Conservation (phyloP, 2,797 vertebrate species). For the Gephyroberyx darwinii region DNA sequence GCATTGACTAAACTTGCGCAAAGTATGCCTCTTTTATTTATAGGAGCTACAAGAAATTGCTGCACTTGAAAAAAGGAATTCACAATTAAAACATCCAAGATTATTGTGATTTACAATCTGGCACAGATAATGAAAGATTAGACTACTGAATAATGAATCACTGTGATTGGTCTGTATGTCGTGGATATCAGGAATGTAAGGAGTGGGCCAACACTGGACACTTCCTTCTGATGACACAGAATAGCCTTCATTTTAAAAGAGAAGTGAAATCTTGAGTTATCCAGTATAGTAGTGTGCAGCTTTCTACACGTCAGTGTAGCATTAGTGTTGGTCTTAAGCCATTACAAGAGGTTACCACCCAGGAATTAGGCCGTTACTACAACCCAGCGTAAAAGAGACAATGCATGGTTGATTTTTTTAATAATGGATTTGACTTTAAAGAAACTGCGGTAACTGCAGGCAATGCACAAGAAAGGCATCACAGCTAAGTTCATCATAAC, state of each 20-base stretch:
- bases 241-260: neutral
- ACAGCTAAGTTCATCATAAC: neutral
- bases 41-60: no score
- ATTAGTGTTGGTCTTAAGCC: conserved; percentile 1
- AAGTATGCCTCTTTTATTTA: no score
- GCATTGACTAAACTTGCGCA: no score
- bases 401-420: neutral
- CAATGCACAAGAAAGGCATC: neutral
- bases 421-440: neutral
- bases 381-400: conserved; percentile 25
- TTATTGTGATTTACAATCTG: conserved; percentile 13
- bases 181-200: conserved; percentile 1
- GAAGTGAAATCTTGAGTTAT: neutral
- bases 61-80: no score
- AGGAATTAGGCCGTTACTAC: conserved; percentile 39
- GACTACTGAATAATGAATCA: neutral
- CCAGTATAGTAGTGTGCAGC: neutral
- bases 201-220: neutral
- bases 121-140: conserved; percentile 16
- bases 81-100: neutral
- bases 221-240: neutral
- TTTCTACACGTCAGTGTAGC: conserved; percentile 11
- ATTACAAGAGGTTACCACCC: conserved; percentile 50
- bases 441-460: neutral
- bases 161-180: conserved; percentile 1